Percentiles rank a stretch among this genome's conserved stretches.
phyloP scores from a whole-genome alignment of 2,888 invertebrate genomes.

The Mactromeris polynyma region DNA sequence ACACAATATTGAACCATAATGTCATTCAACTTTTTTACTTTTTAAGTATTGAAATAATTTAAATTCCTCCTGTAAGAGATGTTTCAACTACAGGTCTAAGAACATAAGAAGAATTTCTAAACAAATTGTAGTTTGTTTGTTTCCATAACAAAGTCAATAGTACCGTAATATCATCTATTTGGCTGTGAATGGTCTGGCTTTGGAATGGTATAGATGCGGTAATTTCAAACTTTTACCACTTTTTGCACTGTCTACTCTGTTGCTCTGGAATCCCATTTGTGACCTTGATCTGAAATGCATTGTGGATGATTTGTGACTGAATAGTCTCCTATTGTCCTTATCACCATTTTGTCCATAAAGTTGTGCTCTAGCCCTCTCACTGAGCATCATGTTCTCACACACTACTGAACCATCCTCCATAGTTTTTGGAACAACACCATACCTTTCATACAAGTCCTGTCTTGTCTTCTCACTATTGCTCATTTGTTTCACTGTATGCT shows the following conservation, averaged over 20 bases:
- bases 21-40: too few species aligned
- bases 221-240: slow-evolving; percentile 26
- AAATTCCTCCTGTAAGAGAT: too few species aligned
- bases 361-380: slow-evolving; percentile 71
- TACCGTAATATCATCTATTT: slow-evolving; percentile 25
- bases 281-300: slow-evolving; percentile 43
- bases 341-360: slow-evolving; percentile 37
- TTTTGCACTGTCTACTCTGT: slow-evolving; percentile 3
- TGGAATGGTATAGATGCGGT: neutral
- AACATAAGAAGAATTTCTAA: too few species aligned
- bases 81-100: too few species aligned
- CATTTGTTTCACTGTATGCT: slow-evolving; percentile 76
- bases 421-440: slow-evolving; percentile 78
- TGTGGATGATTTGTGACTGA: slow-evolving; percentile 58
- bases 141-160: too few species aligned
- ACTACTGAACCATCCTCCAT: slow-evolving; percentile 74
- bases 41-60: too few species aligned
- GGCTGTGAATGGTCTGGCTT: slow-evolving; percentile 48
- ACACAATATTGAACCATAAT: too few species aligned
- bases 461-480: slow-evolving; percentile 75
- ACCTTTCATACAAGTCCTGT: slow-evolving; percentile 80
- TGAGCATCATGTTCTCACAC: slow-evolving; percentile 81
- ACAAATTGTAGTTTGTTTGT: neutral
- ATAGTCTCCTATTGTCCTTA: slow-evolving; percentile 46
- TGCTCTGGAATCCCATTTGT: slow-evolving; percentile 14